Conservation (phyloP, 2,888 invertebrate species). For the Lathronympha strigana region DNA sequence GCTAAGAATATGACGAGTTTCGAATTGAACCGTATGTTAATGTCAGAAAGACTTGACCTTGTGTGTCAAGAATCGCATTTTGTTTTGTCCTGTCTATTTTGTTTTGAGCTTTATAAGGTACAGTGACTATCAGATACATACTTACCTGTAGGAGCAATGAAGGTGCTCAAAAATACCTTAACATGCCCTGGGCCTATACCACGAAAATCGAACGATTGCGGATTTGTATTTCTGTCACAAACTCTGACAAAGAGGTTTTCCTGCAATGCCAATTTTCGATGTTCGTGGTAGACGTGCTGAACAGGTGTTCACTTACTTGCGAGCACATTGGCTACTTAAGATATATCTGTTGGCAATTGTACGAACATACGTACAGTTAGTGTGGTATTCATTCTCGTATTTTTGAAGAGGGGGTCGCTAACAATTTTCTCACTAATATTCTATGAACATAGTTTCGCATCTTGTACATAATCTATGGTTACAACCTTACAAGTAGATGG, state of each 20-base stretch:
- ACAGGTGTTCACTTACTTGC: too few species aligned
- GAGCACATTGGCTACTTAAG: too few species aligned
- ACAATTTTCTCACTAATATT: conserved; percentile 7
- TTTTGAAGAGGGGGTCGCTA: not conserved
- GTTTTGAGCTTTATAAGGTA: not conserved
- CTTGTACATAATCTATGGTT: conserved; percentile 9
- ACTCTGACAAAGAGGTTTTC: too few species aligned
- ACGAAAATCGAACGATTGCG: too few species aligned
- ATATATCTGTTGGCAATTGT: not conserved
- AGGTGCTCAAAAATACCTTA: too few species aligned
- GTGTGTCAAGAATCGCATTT: not conserved
- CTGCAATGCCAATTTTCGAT: too few species aligned
- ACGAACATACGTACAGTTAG: not conserved
- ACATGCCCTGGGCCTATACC: too few species aligned
- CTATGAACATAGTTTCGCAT: not conserved
- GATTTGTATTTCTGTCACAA: too few species aligned
- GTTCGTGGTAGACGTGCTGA: too few species aligned
- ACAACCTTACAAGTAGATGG: not conserved
- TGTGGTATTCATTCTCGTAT: not conserved
- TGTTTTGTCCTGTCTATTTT: not conserved
- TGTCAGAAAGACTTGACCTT: not conserved
- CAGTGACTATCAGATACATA: too few species aligned
- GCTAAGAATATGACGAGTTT: too few species aligned
- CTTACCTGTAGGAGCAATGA: too few species aligned
- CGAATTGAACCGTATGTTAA: not conserved